Evolutionary conservation across 2,888 invertebrate species (phyloP), one percentile per base, ranked within the genome.

Genomic region (Colostygia pectinataria): DNA sequence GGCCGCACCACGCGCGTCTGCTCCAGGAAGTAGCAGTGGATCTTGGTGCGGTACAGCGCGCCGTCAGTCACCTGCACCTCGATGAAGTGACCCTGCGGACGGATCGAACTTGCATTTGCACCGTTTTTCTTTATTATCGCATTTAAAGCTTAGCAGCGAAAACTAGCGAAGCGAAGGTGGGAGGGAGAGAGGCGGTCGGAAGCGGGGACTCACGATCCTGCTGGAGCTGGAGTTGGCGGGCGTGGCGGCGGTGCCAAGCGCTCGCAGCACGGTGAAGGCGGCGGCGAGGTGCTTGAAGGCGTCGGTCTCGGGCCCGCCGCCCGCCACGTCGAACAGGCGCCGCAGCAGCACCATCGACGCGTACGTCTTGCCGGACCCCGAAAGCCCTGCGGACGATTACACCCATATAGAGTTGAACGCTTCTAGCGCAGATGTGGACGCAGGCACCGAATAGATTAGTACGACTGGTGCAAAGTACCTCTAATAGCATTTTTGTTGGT

Each of bases 61-160:
- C 98, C 97, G 80, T 98, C 98, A 31, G 97, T 97, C 61, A 98
- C 97, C 89, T 98, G 97, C 58, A 98, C 97, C 89, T 98, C 98
- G 71, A 98, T 97, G 82, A 98, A 98, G 86, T 98, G 97, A 10
- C 98, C 97, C 97, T 97, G 80, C 49, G 47, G 4, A 20, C 20
- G 20, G 20, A n/a, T n/a, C n/a, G n/a, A n/a, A n/a, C n/a, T n/a
- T n/a, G n/a, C n/a, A n/a, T n/a, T n/a, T n/a, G n/a, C n/a, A n/a
- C n/a, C n/a, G n/a, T n/a, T n/a, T n/a, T n/a, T n/a, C n/a, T n/a
- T n/a, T n/a, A n/a, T n/a, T n/a, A n/a, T n/a, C n/a, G n/a, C n/a
- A n/a, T n/a, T n/a, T n/a, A n/a, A n/a, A n/a, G n/a, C n/a, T n/a
- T n/a, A n/a, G n/a, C n/a, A n/a, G n/a, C n/a, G n/a, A n/a, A n/a